These are phyloP conservation scores for Pleuronectes platessa DNA, from an alignment of 2,113 vertebrate species.

Conservation along the genomic window DNA sequence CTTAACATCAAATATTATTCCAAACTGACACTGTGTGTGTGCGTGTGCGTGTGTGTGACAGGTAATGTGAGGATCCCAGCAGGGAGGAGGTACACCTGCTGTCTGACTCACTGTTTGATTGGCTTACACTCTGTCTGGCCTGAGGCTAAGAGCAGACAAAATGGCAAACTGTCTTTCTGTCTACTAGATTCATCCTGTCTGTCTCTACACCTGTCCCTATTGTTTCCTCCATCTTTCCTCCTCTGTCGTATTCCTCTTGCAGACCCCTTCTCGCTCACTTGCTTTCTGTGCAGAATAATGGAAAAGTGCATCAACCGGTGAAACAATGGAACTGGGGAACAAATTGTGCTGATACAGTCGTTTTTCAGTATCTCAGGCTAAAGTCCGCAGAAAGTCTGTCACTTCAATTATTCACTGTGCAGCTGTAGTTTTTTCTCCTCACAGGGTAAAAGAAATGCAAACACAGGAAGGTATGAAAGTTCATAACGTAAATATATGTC, in stretches of 20 bases:
- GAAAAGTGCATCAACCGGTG: background rate
- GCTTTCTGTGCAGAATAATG: background rate
- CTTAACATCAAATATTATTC: background rate
- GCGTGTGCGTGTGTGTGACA: constrained; percentile 12
- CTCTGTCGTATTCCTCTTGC: background rate
- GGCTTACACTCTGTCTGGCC: constrained; percentile 54
- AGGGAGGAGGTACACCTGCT: constrained; percentile 44
- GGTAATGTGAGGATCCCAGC: constrained; percentile 32
- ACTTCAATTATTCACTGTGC: background rate
- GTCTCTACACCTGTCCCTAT: background rate
- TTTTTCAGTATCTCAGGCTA: background rate
- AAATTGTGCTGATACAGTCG: background rate
- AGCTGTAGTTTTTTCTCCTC: background rate
- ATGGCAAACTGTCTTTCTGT: constrained; percentile 40
- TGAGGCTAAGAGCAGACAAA: constrained; percentile 35
- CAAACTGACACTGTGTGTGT: background rate
- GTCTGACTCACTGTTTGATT: constrained; percentile 56
- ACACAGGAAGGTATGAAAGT: background rate
- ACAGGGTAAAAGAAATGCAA: background rate
- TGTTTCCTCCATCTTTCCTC: background rate
- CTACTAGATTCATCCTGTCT: constrained; percentile 5
- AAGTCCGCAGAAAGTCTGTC: too few species aligned
- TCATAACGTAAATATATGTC: too few species aligned
- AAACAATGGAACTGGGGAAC: background rate
- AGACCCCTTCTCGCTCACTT: background rate